Base-by-base conservation (phyloP, 2,113 vertebrate genomes). In the Globicephala melas region DNA sequence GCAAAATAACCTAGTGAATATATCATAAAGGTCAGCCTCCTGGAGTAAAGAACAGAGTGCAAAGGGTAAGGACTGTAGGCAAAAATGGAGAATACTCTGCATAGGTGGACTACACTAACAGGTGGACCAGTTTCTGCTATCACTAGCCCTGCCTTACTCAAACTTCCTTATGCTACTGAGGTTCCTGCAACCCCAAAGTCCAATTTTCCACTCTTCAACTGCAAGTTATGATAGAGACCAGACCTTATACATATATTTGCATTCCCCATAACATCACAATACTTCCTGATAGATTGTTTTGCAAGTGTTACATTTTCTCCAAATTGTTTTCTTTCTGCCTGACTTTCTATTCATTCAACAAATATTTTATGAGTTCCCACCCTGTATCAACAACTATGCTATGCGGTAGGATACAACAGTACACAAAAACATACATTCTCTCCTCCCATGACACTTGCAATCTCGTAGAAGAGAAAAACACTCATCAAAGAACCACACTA, bases 341-440 rank as follows among this genome's bases (percentile, higher is more conserved):
- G 3, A 2, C 28, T 74, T 74, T 89, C 82, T 93, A 71, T 18
- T 76, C 41, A 88, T 62, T 81, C 68, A 83, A 79, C 10, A 96
- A 94, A 62, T 41, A 65, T 79, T 91, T 91, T 53, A 92, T 96
- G 41, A 90, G 26, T 62, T 92, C 60, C n/a, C 33, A 80, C 28
- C 65, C 62, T 33, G 23, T 68, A 55, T 62, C 26, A 91, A 62
- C 15, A 11, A 74, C 38, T 38, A 4, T 65, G 25, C 9, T 93
- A 71, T 55, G 36, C 87, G 38, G 28, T 92, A 11, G 44, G 12
- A 86, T 73, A 83, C 0, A 67, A 31, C 33, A 31, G 20, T 73
- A 50, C 20, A 71, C 85, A 95, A 79, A 96, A 88, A 31, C 12
- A 90, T 65, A 11, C 1, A 50, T 62, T 88, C 7, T 91, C 74